phyloP scores from a whole-genome alignment of 2,888 invertebrate genomes.

The Ferdinandea cuprea region DNA sequence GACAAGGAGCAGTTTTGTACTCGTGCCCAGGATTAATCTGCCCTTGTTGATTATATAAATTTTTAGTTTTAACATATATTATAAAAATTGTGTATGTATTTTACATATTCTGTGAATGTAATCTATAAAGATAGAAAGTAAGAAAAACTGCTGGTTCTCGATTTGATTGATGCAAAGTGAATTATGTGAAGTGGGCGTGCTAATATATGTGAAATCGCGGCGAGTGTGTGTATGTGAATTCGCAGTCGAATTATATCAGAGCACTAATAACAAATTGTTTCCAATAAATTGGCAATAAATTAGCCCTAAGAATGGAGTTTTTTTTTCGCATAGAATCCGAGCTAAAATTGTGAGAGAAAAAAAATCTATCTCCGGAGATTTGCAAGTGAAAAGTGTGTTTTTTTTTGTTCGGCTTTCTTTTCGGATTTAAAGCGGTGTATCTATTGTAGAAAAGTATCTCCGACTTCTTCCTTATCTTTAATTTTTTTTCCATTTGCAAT shows the following conservation, averaged over 20 bases:
- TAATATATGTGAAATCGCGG: constrained; percentile 51
- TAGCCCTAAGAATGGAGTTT: too few relatives aligned
- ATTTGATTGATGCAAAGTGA: constrained; percentile 70
- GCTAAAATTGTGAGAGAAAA: too few relatives aligned
- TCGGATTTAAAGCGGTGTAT: constrained; percentile 23
- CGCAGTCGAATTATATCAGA: constrained; percentile 38
- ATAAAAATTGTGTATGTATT: constrained; percentile 44
- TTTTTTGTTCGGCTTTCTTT: neutral
- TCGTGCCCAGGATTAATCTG: constrained; percentile 26
- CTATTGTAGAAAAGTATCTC: constrained; percentile 5
- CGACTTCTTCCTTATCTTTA: too few relatives aligned
- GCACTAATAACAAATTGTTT: neutral
- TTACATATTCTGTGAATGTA: constrained; percentile 20
- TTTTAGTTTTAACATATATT: too few relatives aligned
- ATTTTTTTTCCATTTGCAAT: constrained; percentile 1
- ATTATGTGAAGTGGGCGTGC: constrained; percentile 73
- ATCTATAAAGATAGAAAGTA: constrained; percentile 19
- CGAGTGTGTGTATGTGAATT: constrained; percentile 38
- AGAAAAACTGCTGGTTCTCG: constrained; percentile 57
- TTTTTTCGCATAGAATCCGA: too few relatives aligned
- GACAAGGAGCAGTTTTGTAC: constrained; percentile 23
- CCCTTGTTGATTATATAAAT: constrained; percentile 60
- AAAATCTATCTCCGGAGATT: too few relatives aligned
- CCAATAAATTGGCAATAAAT: too few relatives aligned
- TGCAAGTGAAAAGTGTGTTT: neutral